Evolutionary conservation across 2,888 invertebrate species (phyloP).

Genomic region (Phorcus lineatus): DNA sequence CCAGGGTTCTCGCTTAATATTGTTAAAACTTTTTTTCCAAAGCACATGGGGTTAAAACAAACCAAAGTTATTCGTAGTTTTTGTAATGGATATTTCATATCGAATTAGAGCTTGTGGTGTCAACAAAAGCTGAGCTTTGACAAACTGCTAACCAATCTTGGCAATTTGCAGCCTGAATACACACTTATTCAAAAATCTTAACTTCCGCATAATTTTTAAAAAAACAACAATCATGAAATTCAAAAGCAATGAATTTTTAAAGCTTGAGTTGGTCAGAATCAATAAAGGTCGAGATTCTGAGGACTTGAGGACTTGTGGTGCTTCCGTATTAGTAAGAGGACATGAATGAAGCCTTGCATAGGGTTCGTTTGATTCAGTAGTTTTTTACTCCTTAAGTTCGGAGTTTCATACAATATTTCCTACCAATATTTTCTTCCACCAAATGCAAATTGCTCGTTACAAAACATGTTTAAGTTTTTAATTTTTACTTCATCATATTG

Average conservation of each 20-base stretch:
- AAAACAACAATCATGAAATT: background rate
- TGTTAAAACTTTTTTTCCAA: background rate
- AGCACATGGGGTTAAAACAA: background rate
- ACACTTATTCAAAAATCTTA: background rate
- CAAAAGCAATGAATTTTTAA: background rate
- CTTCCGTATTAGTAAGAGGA: no score
- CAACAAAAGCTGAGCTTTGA: background rate
- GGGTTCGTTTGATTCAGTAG: no score
- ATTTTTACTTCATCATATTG: no score
- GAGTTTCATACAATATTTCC: no score
- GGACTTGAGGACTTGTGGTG: no score
- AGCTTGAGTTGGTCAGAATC: background rate
- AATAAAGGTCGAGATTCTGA: background rate
- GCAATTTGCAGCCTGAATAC: background rate
- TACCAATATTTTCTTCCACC: no score
- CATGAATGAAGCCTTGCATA: no score
- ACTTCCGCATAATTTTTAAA: background rate
- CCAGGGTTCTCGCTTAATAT: background rate
- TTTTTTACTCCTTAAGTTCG: no score
- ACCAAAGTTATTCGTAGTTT: background rate
- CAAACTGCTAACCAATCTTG: background rate
- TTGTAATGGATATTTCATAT: conserved; percentile 15
- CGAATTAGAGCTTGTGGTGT: background rate
- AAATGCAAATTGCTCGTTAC: no score
- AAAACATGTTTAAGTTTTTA: no score